Evolutionary conservation across 2,113 vertebrate genomes (phyloP), one percentile per base, ranked within the genome.

Genomic region (Oncorhynchus gorbuscha): DNA sequence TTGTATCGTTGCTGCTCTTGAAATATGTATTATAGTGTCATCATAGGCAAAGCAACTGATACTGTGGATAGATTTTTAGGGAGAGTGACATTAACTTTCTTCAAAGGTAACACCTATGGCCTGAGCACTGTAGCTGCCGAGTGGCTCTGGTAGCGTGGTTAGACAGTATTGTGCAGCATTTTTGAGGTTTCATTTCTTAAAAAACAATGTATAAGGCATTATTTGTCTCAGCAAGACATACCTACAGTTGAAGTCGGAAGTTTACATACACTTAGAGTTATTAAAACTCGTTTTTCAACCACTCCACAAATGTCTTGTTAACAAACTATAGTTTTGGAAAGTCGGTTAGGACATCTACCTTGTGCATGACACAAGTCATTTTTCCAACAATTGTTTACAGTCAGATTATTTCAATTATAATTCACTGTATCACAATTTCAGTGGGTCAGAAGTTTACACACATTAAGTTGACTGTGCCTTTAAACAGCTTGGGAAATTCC

Each of bases 1-100:
- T 87, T 82, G 81, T 77, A 32, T 45, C 9, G 58, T 74, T 86
- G 83, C 76, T 81, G 73, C 45, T 79, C 88, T 82, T 88, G 84
- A 88, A 90, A 88, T 87, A 86, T 89, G 87, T 77, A 86, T 82
- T 73, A 75, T 2, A 0, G 12, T 69, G 76, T 82, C 79, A 20
- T 8, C 28, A 32, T 18, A n/a, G 66, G 11, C 28, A 35, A 30
- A 35, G 16, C 30, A 35, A 5, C 5, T 22, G 59, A 62, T 62
- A 24, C n/a, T 2, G 18, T 11, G 59, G 18, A 62, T 8, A 24
- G 59, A 62, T 62, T 62, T 62, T 62, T 22, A 24, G 2, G n/a
- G 59, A 22, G 20, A 62, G 5, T 8, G 24, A 62, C 59, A 67
- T 12, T 12, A 32, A 67, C 65, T 7, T 13, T 30, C 12, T 67